Evolutionary conservation across 92 coral and sea anemone genomes (phyloP), one percentile per base, ranked within the genome.

Genomic region (Epizoanthus illoricatus): DNA sequence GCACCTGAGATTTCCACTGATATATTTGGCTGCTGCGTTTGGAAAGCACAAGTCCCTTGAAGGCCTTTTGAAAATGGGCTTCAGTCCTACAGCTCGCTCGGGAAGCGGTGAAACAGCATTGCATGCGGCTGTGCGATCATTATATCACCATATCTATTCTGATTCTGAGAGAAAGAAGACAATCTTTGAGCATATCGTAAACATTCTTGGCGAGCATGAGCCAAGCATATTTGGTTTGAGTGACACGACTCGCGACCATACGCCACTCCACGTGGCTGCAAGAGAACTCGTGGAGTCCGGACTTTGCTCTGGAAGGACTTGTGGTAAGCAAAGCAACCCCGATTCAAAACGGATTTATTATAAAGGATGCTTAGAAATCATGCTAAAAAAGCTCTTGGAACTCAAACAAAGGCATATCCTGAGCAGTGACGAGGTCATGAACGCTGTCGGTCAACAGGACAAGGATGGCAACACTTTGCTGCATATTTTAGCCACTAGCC

Each of bases 1-100:
- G 24, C 85, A 88, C 11, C 75, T 91, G 60, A 86, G 86, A 57
- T 76, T 84, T 21, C 94, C 94, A 5, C 47, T 91, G 43, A 57
- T 88, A 1, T 91, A 88, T 40, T 80, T 91, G 43, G 91, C 94
- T 12, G 89, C 92, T 74, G 94, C 94, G 78, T 91, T 91, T 73
- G 94, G 94, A 42, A 91, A 85, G 65, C 92, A 86, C 62, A 86
- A 87, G 83, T 88, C 91, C 40, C 80, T 91, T 43, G 85, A 85
- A 69, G 83, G 86, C 18, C 78, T 91, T 8, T 61, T 91, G 21
- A 88, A 88, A 65, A 75, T 91, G 88, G 89, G 76, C 49, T 91
- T 91, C 59, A 86, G 89, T 63, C 80, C 91, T 6, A 4, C 84
- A 9, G 90, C 89, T 16, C 85, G 80, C 4, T 81, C 87, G 54